Percentiles rank a stretch among this genome's conserved stretches.
Conservation (phyloP, 2,797 vertebrate species). For the Trematocara caparti region DNA sequence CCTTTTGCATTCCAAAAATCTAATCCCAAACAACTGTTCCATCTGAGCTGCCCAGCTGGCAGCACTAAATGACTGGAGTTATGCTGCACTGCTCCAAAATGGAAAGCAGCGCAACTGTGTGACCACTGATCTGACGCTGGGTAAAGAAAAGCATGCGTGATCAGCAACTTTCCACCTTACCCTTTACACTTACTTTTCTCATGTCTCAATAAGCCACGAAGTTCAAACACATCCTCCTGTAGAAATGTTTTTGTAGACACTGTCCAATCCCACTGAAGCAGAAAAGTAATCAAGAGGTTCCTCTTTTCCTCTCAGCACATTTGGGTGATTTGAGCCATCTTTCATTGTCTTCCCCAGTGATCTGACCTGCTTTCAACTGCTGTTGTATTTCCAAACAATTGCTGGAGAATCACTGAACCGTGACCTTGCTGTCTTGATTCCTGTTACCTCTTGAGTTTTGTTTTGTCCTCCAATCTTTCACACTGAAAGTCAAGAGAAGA, state of each 20-base stretch:
- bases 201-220: background rate
- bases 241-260: background rate
- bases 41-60: constrained; percentile 6
- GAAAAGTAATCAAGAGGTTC: constrained; percentile 9
- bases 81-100: background rate
- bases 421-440: background rate
- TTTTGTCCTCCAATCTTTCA: background rate
- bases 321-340: constrained; percentile 4
- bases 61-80: background rate
- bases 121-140: background rate
- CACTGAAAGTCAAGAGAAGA: background rate
- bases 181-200: background rate
- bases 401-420: background rate
- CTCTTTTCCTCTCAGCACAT: constrained; percentile 2
- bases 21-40: constrained; percentile 45
- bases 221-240: background rate
- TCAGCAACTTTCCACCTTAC: background rate
- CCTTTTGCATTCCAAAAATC: constrained; percentile 22
- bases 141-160: background rate
- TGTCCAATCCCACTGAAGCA: background rate
- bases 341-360: background rate
- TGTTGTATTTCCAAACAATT: background rate
- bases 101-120: background rate
- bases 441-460: background rate
- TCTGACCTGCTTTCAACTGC: background rate